These are phyloP conservation scores for Numida meleagris DNA, from an alignment of 2,113 vertebrate genomes.

Conservation along the genomic window DNA sequence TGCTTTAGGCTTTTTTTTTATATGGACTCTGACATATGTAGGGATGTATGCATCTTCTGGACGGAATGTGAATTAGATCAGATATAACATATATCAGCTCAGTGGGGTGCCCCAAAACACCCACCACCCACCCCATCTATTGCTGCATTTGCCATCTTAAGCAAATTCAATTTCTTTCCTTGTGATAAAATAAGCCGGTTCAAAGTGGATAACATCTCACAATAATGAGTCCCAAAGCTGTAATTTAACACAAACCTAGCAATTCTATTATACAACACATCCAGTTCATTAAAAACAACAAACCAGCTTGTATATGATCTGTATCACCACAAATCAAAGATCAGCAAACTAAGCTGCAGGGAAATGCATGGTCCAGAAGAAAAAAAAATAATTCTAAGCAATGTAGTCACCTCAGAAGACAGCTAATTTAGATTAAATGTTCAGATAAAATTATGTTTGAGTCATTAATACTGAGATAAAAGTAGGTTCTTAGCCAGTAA, in stretches of 20 bases:
- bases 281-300: constrained; percentile 76
- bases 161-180: constrained; percentile 62
- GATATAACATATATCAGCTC: constrained; percentile 45
- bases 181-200: constrained; percentile 63
- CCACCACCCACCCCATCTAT: constrained; percentile 40
- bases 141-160: constrained; percentile 58
- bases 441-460: constrained; percentile 31
- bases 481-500: not conserved
- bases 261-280: constrained; percentile 65
- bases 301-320: constrained; percentile 62
- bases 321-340: constrained; percentile 69
- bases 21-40: not conserved
- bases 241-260: constrained; percentile 74
- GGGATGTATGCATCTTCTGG: not conserved
- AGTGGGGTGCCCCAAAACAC: constrained; percentile 36
- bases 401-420: constrained; percentile 29
- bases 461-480: constrained; percentile 37
- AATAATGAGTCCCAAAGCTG: constrained; percentile 66
- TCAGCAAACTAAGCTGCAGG: constrained; percentile 62
- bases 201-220: constrained; percentile 60
- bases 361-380: constrained; percentile 38
- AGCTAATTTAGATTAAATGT: constrained; percentile 49
- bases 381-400: constrained; percentile 13
- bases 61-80: constrained; percentile 33
- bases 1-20: not conserved